These are phyloP conservation scores for Globicephala melas DNA, from an alignment of 2,113 vertebrate species.

Conservation along the genomic window DNA sequence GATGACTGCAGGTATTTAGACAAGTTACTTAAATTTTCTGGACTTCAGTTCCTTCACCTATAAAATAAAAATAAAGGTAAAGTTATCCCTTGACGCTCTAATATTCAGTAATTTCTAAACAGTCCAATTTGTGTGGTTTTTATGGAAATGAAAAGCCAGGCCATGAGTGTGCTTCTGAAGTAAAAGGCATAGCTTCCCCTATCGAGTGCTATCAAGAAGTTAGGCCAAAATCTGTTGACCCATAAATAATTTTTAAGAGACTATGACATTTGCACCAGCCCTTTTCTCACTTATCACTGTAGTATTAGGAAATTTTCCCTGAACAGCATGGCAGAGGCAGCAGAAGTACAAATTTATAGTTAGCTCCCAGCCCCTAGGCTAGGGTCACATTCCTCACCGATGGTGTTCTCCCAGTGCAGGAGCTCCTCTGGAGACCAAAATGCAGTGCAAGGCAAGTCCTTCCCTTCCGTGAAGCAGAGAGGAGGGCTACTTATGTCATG, in stretches of 20 bases:
- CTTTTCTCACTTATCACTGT: neutral
- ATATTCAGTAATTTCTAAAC: neutral
- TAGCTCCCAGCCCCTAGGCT: neutral
- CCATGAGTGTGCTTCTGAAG: neutral
- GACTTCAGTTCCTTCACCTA: neutral
- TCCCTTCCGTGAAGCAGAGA: neutral
- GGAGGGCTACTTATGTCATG: neutral
- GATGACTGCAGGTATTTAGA: neutral
- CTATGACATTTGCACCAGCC: neutral
- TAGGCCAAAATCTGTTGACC: neutral
- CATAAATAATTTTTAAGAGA: conserved; percentile 36
- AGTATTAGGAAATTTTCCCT: neutral
- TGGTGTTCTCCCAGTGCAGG: neutral
- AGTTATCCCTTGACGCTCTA: neutral
- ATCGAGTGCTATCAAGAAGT: neutral
- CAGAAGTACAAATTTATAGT: conserved; percentile 14
- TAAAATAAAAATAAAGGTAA: neutral
- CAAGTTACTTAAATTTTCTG: neutral
- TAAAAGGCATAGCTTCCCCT: neutral
- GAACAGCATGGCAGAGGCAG: neutral
- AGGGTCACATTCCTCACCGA: conserved; percentile 39
- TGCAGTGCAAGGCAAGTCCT: neutral
- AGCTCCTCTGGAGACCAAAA: neutral
- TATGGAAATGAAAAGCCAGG: neutral
- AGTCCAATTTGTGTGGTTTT: neutral